A percentile compares a stretch with the other conserved stretches of the same genome.
Evolutionary conservation across 2,797 vertebrate species (phyloP).

Genomic region (Tinamus major): DNA sequence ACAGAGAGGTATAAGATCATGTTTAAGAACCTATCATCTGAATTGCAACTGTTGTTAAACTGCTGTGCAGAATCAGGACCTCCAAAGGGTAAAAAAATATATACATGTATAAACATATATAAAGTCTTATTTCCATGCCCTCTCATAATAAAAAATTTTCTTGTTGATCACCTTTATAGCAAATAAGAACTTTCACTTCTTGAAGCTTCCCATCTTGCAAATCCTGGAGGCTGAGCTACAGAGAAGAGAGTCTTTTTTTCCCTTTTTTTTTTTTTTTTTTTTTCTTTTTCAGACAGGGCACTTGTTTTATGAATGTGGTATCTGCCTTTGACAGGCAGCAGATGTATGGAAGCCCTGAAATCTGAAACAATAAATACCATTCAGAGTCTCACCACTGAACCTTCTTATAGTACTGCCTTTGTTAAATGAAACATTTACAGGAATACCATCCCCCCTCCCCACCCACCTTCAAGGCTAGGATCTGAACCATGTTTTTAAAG

Average conservation of each 20-base stretch:
- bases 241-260: constrained; percentile 63
- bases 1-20: not conserved
- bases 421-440: constrained; percentile 88
- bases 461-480: constrained; percentile 58
- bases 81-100: not conserved
- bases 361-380: constrained; percentile 93
- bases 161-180: not conserved
- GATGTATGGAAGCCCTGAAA: constrained; percentile 90
- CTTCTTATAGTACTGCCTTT: constrained; percentile 85
- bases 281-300: constrained; percentile 77
- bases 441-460: constrained; percentile 82
- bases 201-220: constrained; percentile 1
- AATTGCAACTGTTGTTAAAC: not conserved
- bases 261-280: not conserved
- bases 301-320: constrained; percentile 86
- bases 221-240: constrained; percentile 69
- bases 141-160: not conserved
- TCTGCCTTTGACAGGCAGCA: constrained; percentile 91
- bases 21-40: constrained; percentile 15
- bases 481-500: constrained; percentile 78
- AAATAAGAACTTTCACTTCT: constrained; percentile 57
- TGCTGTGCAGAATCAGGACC: not conserved
- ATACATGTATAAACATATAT: too few species aligned
- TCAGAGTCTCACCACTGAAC: constrained; percentile 76
- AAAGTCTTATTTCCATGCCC: not conserved